Conservation (phyloP, 2,888 invertebrate species). For the Rhopalosiphum nymphaeae region DNA sequence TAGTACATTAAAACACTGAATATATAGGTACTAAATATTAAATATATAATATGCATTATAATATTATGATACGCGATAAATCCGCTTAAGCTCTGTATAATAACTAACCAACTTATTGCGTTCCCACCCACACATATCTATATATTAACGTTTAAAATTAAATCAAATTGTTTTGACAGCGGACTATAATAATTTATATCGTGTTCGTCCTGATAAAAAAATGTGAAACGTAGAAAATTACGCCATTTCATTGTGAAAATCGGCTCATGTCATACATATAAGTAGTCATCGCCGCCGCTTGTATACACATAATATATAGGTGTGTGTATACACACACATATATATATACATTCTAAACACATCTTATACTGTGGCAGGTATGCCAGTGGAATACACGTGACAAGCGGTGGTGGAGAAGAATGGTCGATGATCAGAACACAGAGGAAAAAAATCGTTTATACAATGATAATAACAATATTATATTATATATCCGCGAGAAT, state of each 20-base stretch:
- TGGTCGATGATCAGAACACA: no score
- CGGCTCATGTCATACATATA: slow-evolving; percentile 51
- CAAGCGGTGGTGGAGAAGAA: not conserved
- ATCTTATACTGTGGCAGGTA: not conserved
- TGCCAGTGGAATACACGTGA: slow-evolving; percentile 1
- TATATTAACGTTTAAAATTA: not conserved
- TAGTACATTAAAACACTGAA: not conserved
- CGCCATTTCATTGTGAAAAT: slow-evolving; percentile 60
- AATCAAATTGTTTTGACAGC: slow-evolving; percentile 36
- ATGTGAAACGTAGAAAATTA: slow-evolving; percentile 26
- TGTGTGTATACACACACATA: not conserved
- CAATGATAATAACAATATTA: not conserved
- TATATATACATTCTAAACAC: not conserved
- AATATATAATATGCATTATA: not conserved
- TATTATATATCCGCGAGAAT: slow-evolving; percentile 33
- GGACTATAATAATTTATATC: not conserved
- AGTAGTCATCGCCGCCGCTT: not conserved
- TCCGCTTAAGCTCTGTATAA: not conserved
- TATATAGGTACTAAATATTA: not conserved
- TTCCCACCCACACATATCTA: not conserved
- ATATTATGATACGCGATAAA: not conserved
- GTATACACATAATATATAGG: not conserved
- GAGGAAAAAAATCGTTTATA: not conserved
- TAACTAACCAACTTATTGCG: not conserved
- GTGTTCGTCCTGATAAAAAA: not conserved